phyloP scores from a whole-genome alignment of 1,140 invertebrate genomes.

The Dinoponera quadriceps region DNA sequence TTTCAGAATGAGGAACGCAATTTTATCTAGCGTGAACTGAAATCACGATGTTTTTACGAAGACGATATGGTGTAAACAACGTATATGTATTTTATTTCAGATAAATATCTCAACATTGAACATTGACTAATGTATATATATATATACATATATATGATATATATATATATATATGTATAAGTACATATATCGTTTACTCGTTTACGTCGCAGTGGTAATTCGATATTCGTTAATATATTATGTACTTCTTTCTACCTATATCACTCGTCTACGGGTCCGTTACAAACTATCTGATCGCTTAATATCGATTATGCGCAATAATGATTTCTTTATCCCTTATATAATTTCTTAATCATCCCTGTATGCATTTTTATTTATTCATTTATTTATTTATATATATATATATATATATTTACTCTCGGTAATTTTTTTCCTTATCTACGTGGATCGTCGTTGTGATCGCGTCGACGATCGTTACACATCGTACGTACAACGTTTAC shows the following conservation, averaged over 20 bases:
- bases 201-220: constrained; percentile 62
- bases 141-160: constrained; percentile 66
- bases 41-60: neutral
- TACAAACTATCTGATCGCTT: constrained; percentile 71
- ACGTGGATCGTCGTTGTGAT: constrained; percentile 53
- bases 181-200: constrained; percentile 73
- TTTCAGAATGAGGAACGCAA: too few relatives aligned
- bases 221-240: constrained; percentile 63
- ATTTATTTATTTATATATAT: constrained; percentile 8
- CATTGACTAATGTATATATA: constrained; percentile 80
- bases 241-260: constrained; percentile 63
- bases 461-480: constrained; percentile 57
- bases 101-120: constrained; percentile 83
- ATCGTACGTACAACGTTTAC: constrained; percentile 44
- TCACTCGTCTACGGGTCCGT: constrained; percentile 60
- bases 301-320: constrained; percentile 67
- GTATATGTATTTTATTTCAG: constrained; percentile 82
- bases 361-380: constrained; percentile 58
- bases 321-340: constrained; percentile 58
- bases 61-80: constrained; percentile 79
- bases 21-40: neutral
- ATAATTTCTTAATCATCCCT: constrained; percentile 63
- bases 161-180: constrained; percentile 29
- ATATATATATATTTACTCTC: constrained; percentile 30
- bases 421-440: constrained; percentile 56